Percentiles rank a stretch among this genome's conserved stretches.
phyloP scores from a whole-genome alignment of 2,888 invertebrate genomes.

The Eupithecia subfuscata region DNA sequence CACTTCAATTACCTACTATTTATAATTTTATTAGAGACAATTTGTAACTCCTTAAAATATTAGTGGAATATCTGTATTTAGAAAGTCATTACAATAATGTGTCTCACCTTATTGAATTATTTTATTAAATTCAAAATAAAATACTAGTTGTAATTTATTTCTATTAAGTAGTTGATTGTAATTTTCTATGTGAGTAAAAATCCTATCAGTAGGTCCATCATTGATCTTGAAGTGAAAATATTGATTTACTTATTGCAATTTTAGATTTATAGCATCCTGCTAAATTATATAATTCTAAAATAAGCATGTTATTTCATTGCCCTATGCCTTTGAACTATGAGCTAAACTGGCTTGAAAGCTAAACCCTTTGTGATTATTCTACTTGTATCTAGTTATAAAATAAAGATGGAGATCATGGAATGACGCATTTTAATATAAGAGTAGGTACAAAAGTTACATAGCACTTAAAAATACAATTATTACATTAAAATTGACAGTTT shows the following conservation, averaged over 20 bases:
- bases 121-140: too few relatives aligned
- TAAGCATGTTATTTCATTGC: constrained; percentile 21
- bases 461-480: not conserved
- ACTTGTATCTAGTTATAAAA: not conserved
- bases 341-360: not conserved
- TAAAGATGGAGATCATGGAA: not conserved
- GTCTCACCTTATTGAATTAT: not conserved
- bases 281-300: constrained; percentile 61
- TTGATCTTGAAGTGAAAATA: constrained; percentile 31
- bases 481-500: not conserved
- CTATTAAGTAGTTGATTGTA: not conserved
- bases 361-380: not conserved
- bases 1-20: constrained; percentile 14
- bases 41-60: not conserved
- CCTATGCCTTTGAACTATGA: not conserved
- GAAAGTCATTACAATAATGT: not conserved
- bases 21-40: not conserved
- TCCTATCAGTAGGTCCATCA: not conserved
- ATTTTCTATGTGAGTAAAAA: not conserved
- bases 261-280: constrained; percentile 63
- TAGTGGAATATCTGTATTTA: not conserved
- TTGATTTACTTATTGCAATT: constrained; percentile 51
- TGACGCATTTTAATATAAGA: not conserved
- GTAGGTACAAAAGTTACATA: not conserved
- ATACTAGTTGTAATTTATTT: too few relatives aligned